A percentile compares a stretch with the other conserved stretches of the same genome.
phyloP scores from a whole-genome alignment of 2,113 vertebrate genomes.

The Herpetotheres cachinnans region DNA sequence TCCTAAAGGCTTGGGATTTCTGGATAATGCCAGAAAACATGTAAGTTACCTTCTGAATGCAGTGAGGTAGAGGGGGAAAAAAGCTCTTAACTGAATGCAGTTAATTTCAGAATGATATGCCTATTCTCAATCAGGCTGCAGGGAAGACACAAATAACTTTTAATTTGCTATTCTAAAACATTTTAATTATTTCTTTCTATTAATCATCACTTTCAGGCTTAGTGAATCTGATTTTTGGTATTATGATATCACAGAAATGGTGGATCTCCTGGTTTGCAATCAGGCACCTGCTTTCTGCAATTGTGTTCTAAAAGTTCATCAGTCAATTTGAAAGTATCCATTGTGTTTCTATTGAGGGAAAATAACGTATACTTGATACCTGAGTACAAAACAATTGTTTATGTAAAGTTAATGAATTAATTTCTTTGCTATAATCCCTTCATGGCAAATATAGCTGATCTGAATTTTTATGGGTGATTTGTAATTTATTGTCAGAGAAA shows the following conservation, averaged over 20 bases:
- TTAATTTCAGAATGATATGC: neutral
- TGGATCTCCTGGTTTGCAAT: neutral
- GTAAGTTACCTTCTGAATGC: neutral
- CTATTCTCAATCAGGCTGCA: neutral
- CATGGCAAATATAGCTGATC: neutral
- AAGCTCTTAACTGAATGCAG: neutral
- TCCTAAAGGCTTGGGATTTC: neutral
- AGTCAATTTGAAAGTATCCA: neutral
- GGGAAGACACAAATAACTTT: neutral
- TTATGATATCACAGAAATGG: neutral
- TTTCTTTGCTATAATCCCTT: neutral
- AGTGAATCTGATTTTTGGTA: neutral
- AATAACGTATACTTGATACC: neutral
- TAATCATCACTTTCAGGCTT: neutral
- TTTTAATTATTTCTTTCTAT: neutral
- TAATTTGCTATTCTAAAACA: neutral
- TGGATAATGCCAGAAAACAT: neutral
- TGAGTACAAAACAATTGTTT: neutral
- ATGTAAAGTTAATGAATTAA: neutral
- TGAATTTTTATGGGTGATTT: neutral
- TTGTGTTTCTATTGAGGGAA: neutral
- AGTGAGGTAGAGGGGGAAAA: neutral
- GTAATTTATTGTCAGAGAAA: neutral
- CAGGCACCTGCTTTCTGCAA: neutral
- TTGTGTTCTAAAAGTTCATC: neutral